Evolutionary conservation across 2,888 invertebrate genomes (phyloP).

Genomic region (Drosophila kanekoi): DNA sequence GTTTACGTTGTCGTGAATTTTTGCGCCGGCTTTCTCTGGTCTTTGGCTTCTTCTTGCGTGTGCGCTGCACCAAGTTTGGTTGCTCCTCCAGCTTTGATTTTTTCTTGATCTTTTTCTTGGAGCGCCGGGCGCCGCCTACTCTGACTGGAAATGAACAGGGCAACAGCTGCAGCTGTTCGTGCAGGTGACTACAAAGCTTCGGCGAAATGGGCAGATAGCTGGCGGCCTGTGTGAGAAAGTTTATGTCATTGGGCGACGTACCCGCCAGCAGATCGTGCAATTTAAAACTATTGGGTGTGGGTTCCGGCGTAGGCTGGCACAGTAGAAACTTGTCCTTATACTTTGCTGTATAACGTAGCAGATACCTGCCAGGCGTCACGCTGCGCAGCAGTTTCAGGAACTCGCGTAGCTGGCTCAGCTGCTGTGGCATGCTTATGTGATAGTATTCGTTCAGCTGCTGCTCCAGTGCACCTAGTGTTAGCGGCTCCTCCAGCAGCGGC

Average conservation of each 20-base stretch:
- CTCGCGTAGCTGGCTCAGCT: slow-evolving; percentile 68
- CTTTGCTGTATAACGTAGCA: slow-evolving; percentile 75
- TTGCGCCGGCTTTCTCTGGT: background rate
- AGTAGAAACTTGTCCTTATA: slow-evolving; percentile 75
- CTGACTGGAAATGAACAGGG: slow-evolving; percentile 73
- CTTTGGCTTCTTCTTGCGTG: background rate
- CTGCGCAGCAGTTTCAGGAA: slow-evolving; percentile 71
- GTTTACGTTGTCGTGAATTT: slow-evolving; percentile 16
- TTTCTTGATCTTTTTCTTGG: background rate
- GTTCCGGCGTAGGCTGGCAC: slow-evolving; percentile 60
- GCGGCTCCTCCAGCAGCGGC: slow-evolving; percentile 64
- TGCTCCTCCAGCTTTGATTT: background rate
- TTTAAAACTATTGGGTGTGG: slow-evolving; percentile 59
- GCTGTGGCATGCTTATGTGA: slow-evolving; percentile 55
- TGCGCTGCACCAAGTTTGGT: background rate
- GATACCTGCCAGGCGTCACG: slow-evolving; percentile 68
- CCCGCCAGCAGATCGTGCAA: slow-evolving; percentile 61
- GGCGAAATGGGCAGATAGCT: slow-evolving; percentile 71
- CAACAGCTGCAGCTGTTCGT: slow-evolving; percentile 64
- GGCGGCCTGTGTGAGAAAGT: slow-evolving; percentile 66
- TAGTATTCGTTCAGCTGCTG: slow-evolving; percentile 64
- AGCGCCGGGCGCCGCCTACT: background rate
- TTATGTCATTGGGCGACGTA: slow-evolving; percentile 54
- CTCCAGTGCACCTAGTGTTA: slow-evolving; percentile 64
- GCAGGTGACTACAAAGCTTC: slow-evolving; percentile 69